Evolutionary conservation across 1,140 invertebrate genomes (phyloP).

Genomic region (Drosophila prosaltans): DNA sequence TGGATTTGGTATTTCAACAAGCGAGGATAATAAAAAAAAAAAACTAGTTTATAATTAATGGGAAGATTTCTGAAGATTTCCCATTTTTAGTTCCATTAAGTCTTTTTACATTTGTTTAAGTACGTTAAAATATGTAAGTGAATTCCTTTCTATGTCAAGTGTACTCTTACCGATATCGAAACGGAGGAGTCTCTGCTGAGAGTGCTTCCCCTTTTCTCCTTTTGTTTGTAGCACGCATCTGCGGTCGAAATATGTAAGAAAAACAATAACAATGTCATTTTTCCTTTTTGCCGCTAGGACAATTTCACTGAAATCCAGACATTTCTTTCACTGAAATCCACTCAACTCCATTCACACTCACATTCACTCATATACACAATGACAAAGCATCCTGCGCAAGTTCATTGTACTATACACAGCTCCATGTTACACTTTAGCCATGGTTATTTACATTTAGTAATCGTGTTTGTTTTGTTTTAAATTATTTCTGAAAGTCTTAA

Average conservation of each 20-base stretch:
- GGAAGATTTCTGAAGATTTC: too few species aligned
- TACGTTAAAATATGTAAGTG: neutral
- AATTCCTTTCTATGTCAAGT: neutral
- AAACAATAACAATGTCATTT: constrained; percentile 54
- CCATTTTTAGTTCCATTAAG: neutral
- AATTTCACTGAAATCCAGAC: constrained; percentile 24
- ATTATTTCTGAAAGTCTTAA: too few species aligned
- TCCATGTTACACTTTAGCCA: constrained; percentile 37
- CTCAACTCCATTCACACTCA: constrained; percentile 58
- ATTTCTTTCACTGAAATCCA: constrained; percentile 65
- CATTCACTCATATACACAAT: constrained; percentile 15
- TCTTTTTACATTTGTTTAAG: too few species aligned
- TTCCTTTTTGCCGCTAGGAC: constrained; percentile 30
- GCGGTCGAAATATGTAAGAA: constrained; percentile 9
- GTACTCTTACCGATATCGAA: neutral
- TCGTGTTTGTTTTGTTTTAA: too few species aligned
- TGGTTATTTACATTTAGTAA: neutral
- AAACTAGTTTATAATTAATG: too few species aligned
- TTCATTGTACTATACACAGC: constrained; percentile 74
- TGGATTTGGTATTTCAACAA: too few species aligned
- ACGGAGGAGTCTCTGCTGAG: too few species aligned
- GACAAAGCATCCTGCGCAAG: constrained; percentile 47
- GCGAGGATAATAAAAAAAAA: too few species aligned
- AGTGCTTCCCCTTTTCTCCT: neutral
- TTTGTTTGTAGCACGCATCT: neutral